These are phyloP conservation scores for Nebria ingens DNA, from an alignment of 1,140 invertebrate genomes.

Conservation along the genomic window DNA sequence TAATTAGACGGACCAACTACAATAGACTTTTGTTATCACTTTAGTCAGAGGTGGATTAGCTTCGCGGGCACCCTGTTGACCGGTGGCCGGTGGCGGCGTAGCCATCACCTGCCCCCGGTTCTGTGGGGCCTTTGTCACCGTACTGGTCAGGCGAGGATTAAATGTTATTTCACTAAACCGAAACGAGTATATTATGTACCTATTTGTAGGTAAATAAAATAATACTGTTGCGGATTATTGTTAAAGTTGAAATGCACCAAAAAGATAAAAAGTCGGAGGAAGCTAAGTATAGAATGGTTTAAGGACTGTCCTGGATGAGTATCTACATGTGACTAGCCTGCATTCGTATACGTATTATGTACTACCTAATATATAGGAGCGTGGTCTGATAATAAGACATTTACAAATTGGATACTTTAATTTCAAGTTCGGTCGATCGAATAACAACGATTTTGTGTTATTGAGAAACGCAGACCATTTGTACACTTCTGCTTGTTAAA, in stretches of 20 bases:
- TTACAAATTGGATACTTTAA: conserved; percentile 4
- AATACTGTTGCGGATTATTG: too few species aligned
- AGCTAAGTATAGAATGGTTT: too few species aligned
- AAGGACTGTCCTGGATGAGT: too few species aligned
- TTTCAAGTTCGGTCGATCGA: conserved; percentile 3
- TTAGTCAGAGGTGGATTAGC: not conserved
- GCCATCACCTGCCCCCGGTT: not conserved
- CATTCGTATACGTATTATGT: too few species aligned
- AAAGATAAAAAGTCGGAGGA: too few species aligned
- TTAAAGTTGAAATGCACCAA: too few species aligned
- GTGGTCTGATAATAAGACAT: conserved; percentile 2
- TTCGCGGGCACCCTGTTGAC: not conserved
- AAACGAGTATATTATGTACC: too few species aligned
- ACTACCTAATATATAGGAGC: too few species aligned
- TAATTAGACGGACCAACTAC: not conserved
- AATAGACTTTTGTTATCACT: conserved; percentile 2
- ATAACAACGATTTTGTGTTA: not conserved
- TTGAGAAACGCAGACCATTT: conserved; percentile 1
- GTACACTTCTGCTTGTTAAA: conserved; percentile 9
- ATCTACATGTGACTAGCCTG: not conserved
- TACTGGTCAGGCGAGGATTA: not conserved
- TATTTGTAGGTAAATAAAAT: too few species aligned
- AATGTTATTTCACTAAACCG: not conserved
- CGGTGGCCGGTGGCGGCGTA: not conserved
- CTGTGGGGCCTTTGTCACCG: not conserved